Percentiles rank a stretch among this genome's conserved stretches.
phyloP scores from a whole-genome alignment of 2,888 invertebrate genomes.

The Alloplasta piceator region DNA sequence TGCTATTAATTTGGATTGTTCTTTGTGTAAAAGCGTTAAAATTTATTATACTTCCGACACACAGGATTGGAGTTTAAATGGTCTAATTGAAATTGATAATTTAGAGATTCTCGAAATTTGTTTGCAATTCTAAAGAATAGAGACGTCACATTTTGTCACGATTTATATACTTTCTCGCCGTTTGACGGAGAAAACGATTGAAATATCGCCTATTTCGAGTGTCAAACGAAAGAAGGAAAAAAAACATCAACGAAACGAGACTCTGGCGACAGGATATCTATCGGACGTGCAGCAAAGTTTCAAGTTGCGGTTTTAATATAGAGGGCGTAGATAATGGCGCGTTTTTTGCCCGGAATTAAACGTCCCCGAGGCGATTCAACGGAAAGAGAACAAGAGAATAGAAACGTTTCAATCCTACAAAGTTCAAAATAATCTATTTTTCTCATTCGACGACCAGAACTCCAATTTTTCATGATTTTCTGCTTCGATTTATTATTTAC shows the following conservation, averaged over 20 bases:
- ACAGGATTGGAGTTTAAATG: too few relatives aligned
- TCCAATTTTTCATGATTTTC: too few relatives aligned
- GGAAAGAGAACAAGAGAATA: conserved; percentile 9
- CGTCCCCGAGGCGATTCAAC: conserved; percentile 56
- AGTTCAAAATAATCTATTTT: too few relatives aligned
- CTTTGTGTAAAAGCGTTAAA: too few relatives aligned
- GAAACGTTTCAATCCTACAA: background rate
- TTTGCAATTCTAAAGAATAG: too few relatives aligned
- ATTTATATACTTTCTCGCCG: too few relatives aligned
- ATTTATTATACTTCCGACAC: too few relatives aligned
- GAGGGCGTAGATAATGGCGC: conserved; percentile 58
- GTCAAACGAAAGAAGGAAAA: background rate
- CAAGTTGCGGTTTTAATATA: conserved; percentile 48
- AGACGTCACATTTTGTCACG: too few relatives aligned
- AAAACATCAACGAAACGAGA: conserved; percentile 6
- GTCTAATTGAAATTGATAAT: too few relatives aligned
- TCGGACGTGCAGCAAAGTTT: conserved; percentile 28
- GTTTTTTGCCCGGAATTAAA: conserved; percentile 68
- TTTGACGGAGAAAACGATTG: background rate
- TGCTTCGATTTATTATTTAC: background rate
- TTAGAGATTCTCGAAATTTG: too few relatives aligned
- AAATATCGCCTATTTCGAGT: background rate
- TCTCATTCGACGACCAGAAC: too few relatives aligned
- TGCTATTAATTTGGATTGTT: too few relatives aligned
- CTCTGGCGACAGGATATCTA: conserved; percentile 32